Evolutionary conservation across 2,888 invertebrate species (phyloP), one percentile per base, ranked within the genome.

Genomic region (Callyntrura sp.): DNA sequence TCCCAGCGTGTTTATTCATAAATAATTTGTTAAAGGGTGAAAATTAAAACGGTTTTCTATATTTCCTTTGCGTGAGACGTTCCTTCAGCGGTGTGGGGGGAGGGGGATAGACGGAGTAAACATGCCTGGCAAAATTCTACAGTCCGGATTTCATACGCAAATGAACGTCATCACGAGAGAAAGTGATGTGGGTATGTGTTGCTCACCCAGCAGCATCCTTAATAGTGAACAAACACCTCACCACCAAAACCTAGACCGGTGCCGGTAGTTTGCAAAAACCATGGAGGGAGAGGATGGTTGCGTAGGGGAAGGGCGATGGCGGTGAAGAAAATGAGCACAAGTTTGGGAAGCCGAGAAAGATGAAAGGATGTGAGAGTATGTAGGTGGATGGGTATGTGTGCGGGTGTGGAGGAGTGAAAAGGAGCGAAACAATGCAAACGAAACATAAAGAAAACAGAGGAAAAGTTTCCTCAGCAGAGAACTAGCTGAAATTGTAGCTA

Each of bases 291-390:
- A 25, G 28, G 25, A 14, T 57, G 9, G 48, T 0, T 25, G 28
- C 28, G 0, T 14, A 25, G 65, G 65, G 28, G 65, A 20, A 20
- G 9, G n/a, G 57, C 17, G 78, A 79, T 14, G 55, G 57, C 17
- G 48, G 25, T 6, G 51, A 81, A 60, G 43, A 81, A 81, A 45
- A 81, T 62, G 28, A 62, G 43, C 23, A 23, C 43, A 81, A 62
- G 62, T 62, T 43, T 81, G 20, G 45, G 8, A 62, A 81, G 25
- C 62, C 45, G 28, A 60, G 62, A 45, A 62, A 25, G 60, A 73
- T 73, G 73, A 62, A 48, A 76, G 48, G 76, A 70, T 25, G 70
- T 70, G 35, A n/a, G n/a, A n/a, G n/a, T 78, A 4, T 78, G 23
- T 35, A 35, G 35, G 35, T 35, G 35, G 35, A 6, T 23, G n/a